Conservation (phyloP, 2,113 vertebrate genomes). For the Tragelaphus buxtoni region DNA sequence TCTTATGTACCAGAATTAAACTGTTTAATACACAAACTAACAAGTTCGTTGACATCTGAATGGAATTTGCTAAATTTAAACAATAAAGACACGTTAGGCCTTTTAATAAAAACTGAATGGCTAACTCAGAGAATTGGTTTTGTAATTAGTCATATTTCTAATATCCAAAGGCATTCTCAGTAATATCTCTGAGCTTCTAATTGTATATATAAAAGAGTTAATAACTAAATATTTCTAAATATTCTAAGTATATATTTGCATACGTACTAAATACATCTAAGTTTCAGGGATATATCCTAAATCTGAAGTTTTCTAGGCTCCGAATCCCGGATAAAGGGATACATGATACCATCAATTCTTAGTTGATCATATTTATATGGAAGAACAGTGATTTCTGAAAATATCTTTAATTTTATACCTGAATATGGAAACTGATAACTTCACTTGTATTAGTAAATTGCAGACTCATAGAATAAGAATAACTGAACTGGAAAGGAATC, state of each 20-base stretch:
- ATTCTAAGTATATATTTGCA: background rate
- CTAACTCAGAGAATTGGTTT: background rate
- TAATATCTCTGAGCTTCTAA: background rate
- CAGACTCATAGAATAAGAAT: background rate
- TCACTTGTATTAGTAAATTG: background rate
- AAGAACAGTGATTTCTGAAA: background rate
- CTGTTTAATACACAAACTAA: background rate
- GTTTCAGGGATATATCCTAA: background rate
- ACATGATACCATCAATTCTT: background rate
- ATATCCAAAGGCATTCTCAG: background rate
- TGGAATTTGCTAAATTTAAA: background rate
- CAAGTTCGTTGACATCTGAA: background rate
- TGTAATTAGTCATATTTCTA: background rate
- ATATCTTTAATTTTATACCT: background rate
- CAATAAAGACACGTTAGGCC: background rate
- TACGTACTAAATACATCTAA: background rate
- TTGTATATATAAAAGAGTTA: background rate
- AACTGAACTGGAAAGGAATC: background rate
- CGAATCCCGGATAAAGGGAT: background rate
- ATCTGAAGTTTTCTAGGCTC: background rate
- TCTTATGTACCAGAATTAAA: background rate
- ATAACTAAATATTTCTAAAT: background rate
- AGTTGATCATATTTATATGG: background rate
- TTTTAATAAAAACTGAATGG: conserved; percentile 11
- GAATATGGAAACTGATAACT: background rate